A percentile compares a stretch with the other conserved stretches of the same genome.
Conservation (phyloP, 1,140 invertebrate species). For the Diorhabda elongata region DNA sequence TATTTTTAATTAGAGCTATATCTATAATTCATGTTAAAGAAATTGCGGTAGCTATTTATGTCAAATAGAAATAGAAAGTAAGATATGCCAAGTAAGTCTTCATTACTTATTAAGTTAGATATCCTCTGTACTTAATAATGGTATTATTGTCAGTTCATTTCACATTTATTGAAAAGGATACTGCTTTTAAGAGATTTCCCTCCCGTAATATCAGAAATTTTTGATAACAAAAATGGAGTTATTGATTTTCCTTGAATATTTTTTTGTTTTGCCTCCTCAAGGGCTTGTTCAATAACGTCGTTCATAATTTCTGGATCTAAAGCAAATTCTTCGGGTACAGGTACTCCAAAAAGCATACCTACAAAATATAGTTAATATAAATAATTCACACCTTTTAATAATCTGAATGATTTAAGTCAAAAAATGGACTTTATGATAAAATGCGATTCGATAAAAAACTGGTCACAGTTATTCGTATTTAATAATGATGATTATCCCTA, state of each 20-base stretch:
- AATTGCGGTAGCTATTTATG: background rate
- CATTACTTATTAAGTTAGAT: too few species aligned
- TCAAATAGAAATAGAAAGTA: too few species aligned
- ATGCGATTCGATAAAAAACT: too few species aligned
- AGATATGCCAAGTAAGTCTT: too few species aligned
- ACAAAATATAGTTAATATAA: background rate
- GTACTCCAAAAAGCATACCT: conserved; percentile 84
- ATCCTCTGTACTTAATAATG: too few species aligned
- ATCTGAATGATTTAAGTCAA: too few species aligned
- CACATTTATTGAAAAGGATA: conserved; percentile 49
- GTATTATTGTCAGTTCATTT: background rate
- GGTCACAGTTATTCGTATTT: too few species aligned
- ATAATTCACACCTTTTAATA: too few species aligned
- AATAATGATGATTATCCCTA: too few species aligned
- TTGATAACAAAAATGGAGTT: conserved; percentile 84
- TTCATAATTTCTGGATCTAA: conserved; percentile 62
- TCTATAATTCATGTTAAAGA: conserved; percentile 53
- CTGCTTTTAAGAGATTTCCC: conserved; percentile 80
- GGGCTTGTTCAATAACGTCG: conserved; percentile 66
- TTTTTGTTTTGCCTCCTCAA: conserved; percentile 59
- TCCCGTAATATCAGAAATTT: conserved; percentile 70
- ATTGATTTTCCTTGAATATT: conserved; percentile 81
- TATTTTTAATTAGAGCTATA: conserved; percentile 88
- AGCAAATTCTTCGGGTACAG: conserved; percentile 72
- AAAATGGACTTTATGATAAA: too few species aligned